Conservation (phyloP, 1,140 invertebrate species). For the Himalopsyche phryganea region DNA sequence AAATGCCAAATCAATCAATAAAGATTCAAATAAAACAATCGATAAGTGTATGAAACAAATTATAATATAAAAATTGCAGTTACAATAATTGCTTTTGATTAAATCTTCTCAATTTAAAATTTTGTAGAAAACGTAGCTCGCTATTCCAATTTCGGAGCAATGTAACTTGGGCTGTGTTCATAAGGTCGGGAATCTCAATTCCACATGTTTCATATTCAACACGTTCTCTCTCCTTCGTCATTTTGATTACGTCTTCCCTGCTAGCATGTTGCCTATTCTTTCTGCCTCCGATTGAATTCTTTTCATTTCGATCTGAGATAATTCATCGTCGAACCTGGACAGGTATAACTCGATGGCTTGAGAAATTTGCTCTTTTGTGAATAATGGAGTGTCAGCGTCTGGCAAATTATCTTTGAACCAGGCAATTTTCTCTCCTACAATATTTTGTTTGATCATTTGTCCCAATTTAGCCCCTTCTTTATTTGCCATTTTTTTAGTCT, state of each 20-base stretch:
- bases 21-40: no score
- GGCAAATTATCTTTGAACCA: conserved; percentile 66
- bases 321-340: conserved; percentile 68
- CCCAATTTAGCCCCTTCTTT: conserved; percentile 63
- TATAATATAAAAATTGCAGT: no score
- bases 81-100: no score
- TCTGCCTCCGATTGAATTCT: conserved; percentile 66
- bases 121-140: conserved; percentile 60
- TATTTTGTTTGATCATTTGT: conserved; percentile 64
- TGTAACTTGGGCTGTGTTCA: conserved; percentile 55
- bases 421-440: conserved; percentile 67
- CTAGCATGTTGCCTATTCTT: conserved; percentile 72
- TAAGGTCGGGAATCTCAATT: conserved; percentile 66
- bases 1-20: no score
- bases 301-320: conserved; percentile 71
- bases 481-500: conserved; percentile 60
- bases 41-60: no score
- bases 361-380: conserved; percentile 56
- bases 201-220: conserved; percentile 71
- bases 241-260: conserved; percentile 68
- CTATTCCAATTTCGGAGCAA: conserved; percentile 65
- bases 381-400: conserved; percentile 48
- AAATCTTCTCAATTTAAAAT: conserved; percentile 64
- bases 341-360: conserved; percentile 59
- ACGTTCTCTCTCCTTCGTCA: conserved; percentile 64